Base-by-base conservation (phyloP, 2,797 vertebrate genomes). In the Pseudochirops cupreus region DNA sequence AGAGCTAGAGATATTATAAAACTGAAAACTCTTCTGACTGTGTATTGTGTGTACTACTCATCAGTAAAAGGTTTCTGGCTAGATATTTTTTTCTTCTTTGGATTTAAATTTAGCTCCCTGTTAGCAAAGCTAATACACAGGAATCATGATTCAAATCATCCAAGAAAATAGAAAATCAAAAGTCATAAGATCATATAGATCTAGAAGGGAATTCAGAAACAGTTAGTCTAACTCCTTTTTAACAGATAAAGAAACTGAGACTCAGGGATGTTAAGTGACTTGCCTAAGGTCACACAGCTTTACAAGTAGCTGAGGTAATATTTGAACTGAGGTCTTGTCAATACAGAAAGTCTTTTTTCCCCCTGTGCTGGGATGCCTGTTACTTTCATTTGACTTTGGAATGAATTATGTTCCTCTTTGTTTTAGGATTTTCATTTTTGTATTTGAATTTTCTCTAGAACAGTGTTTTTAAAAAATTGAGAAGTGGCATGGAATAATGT, bases 111-210 rank as follows among this genome's bases (percentile, higher is more conserved):
- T 46, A 93, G 53, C 3, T 92, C 31, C 31, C 50, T 90, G 26
- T 67, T 74, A 14, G 90, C 56, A 21, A 82, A 96, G 53, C 6
- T 21, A 57, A 16, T 24, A 0, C n/a, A 39, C 1, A 94, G 89
- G 58, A 96, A 90, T 96, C 92, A 82, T 7, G 46, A 26, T 91
- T 1, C 2, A 93, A 50, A 92, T 46, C 93, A 96, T 95, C 67
- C 33, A 59, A 93, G 62, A 82, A 95, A n/a, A 39, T 56, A 10
- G 18, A 11, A 95, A 96, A 96, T n/a, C 56, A 91, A 55, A 89
- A 94, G 21, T 56, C 21, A 11, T 87, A 87, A 87, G 39, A 28
- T 26, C 39, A 74, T 74, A n/a, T 74, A 18, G 33, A n/a, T n/a
- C 33, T 26, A 50, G 74, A 87, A 50, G 21, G 39, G 24, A 87